phyloP scores from a whole-genome alignment of 2,888 invertebrate species.

The Caenorhabditis sp. region DNA sequence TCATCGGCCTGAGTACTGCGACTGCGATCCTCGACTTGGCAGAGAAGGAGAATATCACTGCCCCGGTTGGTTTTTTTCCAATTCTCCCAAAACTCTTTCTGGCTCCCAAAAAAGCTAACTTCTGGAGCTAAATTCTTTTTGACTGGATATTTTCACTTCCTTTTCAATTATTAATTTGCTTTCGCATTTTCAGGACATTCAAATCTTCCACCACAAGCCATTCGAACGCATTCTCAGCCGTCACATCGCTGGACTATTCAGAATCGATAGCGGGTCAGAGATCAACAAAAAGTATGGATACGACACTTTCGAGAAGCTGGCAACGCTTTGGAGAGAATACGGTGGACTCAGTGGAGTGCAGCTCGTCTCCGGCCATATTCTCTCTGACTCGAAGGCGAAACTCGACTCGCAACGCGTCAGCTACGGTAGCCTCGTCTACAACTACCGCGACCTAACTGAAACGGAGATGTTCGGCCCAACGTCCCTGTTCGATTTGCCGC shows the following conservation, averaged over 20 bases:
- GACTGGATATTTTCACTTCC: background rate
- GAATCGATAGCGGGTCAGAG: constrained; percentile 71
- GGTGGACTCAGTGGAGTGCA: constrained; percentile 70
- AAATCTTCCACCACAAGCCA: constrained; percentile 74
- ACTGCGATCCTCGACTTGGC: constrained; percentile 74
- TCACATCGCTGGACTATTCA: constrained; percentile 81
- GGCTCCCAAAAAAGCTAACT: too few species aligned
- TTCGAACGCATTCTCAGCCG: constrained; percentile 76
- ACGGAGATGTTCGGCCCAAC: constrained; percentile 58
- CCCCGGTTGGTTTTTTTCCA: constrained; percentile 24
- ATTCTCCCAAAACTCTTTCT: background rate
- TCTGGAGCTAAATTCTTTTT: too few species aligned
- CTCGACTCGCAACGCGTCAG: constrained; percentile 61
- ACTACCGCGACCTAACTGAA: constrained; percentile 65
- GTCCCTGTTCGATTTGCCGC: constrained; percentile 47
- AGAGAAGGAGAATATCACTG: constrained; percentile 38
- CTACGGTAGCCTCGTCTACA: constrained; percentile 70
- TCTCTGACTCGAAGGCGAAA: constrained; percentile 58
- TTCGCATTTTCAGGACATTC: constrained; percentile 63
- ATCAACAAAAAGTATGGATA: constrained; percentile 69
- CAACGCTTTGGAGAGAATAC: constrained; percentile 63
- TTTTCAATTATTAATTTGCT: background rate
- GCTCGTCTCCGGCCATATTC: constrained; percentile 73
- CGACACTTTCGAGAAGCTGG: constrained; percentile 68
- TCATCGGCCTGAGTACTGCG: constrained; percentile 78